Conservation (phyloP, 2,888 invertebrate genomes). For the Cataglyphis altisquamis region DNA sequence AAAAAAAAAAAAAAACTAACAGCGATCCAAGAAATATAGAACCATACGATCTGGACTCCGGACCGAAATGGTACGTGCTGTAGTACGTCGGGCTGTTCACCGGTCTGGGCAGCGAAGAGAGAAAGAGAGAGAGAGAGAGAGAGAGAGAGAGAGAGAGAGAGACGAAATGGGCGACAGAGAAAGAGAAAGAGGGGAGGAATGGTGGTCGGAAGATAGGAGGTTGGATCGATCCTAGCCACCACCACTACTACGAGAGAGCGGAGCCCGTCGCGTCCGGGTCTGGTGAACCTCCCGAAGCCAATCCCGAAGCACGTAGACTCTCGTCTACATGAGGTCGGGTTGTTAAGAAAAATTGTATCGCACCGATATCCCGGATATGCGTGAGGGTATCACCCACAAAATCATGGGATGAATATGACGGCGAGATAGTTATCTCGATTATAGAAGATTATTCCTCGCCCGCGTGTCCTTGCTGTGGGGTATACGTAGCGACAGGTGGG, state of each 20-base stretch:
- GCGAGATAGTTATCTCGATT: constrained; percentile 14
- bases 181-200: constrained; percentile 56
- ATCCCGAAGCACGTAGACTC: constrained; percentile 13
- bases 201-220: constrained; percentile 71
- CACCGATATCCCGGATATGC: neutral
- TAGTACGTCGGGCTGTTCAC: constrained; percentile 42
- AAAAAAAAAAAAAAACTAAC: neutral
- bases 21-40: constrained; percentile 33
- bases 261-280: constrained; percentile 44
- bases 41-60: neutral
- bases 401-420: neutral
- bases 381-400: neutral
- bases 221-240: constrained; percentile 80
- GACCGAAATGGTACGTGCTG: constrained; percentile 40
- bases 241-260: constrained; percentile 56
- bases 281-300: constrained; percentile 36
- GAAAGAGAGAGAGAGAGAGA: neutral
- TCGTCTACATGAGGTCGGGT: neutral
- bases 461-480: neutral
- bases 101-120: constrained; percentile 27
- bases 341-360: constrained; percentile 11
- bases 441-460: constrained; percentile 20
- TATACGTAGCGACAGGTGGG: constrained; percentile 46
- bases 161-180: constrained; percentile 54
- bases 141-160: constrained; percentile 16